Evolutionary conservation across 2,113 vertebrate genomes (phyloP).

Genomic region (Thalassarche chlororhynchos): DNA sequence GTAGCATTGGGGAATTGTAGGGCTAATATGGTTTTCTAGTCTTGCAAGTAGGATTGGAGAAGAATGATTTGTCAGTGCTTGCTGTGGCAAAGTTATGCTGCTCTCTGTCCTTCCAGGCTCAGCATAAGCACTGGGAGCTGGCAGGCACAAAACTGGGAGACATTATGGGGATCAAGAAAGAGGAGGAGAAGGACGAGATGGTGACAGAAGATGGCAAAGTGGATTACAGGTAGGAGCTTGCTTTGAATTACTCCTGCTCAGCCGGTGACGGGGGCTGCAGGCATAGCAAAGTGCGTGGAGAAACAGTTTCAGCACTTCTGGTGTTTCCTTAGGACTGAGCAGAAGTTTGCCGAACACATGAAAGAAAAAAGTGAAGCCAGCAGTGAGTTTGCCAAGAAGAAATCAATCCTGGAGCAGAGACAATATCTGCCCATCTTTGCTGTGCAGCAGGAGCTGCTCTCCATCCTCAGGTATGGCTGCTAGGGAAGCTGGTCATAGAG

Average conservation of each 20-base stretch:
- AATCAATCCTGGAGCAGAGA: conserved; percentile 92
- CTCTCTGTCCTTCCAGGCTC: conserved; percentile 80
- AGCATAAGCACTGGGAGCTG: conserved; percentile 98
- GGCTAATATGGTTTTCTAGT: not conserved
- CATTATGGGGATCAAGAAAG: conserved; percentile 97
- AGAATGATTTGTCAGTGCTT: not conserved
- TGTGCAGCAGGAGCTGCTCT: conserved; percentile 94
- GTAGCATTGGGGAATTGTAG: not conserved
- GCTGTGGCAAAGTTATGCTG: not conserved
- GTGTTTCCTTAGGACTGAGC: conserved; percentile 84
- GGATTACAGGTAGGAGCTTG: conserved; percentile 87
- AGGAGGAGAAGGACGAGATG: conserved; percentile 80
- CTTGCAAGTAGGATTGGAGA: not conserved
- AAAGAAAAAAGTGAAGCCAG: conserved; percentile 92
- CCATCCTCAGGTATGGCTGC: conserved; percentile 88
- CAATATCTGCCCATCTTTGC: conserved; percentile 97
- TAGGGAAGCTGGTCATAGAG: not conserved
- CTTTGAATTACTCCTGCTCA: not conserved
- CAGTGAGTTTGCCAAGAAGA: conserved; percentile 97
- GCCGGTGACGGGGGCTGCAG: accelerated
- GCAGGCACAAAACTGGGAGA: conserved; percentile 97
- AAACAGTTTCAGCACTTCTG: not conserved
- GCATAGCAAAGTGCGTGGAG: not conserved
- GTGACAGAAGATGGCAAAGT: conserved; percentile 92
- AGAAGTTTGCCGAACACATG: conserved; percentile 99